phyloP scores from a whole-genome alignment of 2,888 invertebrate genomes.

The Tortrix viridana region DNA sequence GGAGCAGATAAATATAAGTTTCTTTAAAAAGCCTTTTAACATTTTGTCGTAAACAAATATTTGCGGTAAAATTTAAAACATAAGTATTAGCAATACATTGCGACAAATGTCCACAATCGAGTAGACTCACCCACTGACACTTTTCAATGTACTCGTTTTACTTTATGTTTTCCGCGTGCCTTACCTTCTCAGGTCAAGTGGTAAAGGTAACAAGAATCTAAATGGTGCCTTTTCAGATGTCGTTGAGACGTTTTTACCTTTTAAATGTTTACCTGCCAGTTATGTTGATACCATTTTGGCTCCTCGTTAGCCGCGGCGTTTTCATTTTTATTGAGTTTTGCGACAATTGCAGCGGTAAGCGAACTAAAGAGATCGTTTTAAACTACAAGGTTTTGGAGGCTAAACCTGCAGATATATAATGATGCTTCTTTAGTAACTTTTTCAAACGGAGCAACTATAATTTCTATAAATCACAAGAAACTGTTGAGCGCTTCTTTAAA shows the following conservation, averaged over 20 bases:
- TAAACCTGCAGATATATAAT: conserved; percentile 13
- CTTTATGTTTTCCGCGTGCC: conserved; percentile 1
- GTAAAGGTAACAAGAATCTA: conserved; percentile 18
- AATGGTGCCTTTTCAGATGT: conserved; percentile 16
- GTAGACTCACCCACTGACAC: not conserved
- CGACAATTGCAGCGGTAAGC: conserved; percentile 15
- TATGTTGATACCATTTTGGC: conserved; percentile 28
- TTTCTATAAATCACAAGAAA: too few species aligned
- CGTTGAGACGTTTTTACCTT: conserved; percentile 18
- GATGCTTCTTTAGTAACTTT: conserved; percentile 15
- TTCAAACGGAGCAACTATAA: not conserved
- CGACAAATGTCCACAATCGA: not conserved
- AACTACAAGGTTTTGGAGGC: conserved; percentile 6
- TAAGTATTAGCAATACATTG: conserved; percentile 4
- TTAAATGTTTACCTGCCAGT: conserved; percentile 22
- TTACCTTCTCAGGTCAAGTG: conserved; percentile 8
- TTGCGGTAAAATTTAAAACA: not conserved
- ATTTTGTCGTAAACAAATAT: not conserved
- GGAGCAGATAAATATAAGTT: conserved; percentile 19
- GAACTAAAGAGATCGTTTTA: conserved; percentile 14
- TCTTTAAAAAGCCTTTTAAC: conserved; percentile 21
- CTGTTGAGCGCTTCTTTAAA: too few species aligned
- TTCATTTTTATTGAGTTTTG: conserved; percentile 23
- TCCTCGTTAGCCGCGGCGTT: conserved; percentile 24
- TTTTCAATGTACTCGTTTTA: conserved; percentile 19